Evolutionary conservation across 2,888 invertebrate genomes (phyloP).

Genomic region (Eupithecia vulgata): DNA sequence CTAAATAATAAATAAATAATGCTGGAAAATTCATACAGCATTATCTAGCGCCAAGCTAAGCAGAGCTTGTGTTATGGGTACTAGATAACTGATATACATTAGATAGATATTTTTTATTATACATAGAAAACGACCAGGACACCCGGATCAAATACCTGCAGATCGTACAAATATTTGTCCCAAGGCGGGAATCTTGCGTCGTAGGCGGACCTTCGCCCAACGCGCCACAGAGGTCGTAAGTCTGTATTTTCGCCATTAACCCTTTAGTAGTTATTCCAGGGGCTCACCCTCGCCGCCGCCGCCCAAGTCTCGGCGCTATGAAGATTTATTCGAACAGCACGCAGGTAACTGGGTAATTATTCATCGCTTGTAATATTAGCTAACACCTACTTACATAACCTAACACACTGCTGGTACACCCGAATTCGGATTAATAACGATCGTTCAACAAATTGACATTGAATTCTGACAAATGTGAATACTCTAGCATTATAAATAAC

Average conservation of each 20-base stretch:
- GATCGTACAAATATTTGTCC: too few species aligned
- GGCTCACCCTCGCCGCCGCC: slow-evolving; percentile 79
- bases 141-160: too few species aligned
- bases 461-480: neutral
- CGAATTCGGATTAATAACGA: neutral
- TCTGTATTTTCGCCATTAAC: neutral
- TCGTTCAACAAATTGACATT: neutral
- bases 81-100: too few species aligned
- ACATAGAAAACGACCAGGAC: too few species aligned
- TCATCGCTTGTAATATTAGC: slow-evolving; percentile 64
- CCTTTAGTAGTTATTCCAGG: slow-evolving; percentile 53
- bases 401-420: slow-evolving; percentile 5
- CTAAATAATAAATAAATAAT: too few species aligned
- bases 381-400: neutral
- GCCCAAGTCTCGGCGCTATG: slow-evolving; percentile 76
- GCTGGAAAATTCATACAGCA: too few species aligned
- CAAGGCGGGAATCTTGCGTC: too few species aligned
- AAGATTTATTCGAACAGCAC: slow-evolving; percentile 70
- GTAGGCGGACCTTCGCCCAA: too few species aligned
- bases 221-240: too few species aligned
- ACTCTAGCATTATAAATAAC: neutral
- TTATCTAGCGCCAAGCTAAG: too few species aligned
- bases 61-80: too few species aligned
- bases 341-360: slow-evolving; percentile 84
- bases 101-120: too few species aligned